Conservation (phyloP, 2,888 invertebrate species). For the Escarpia spicata region DNA sequence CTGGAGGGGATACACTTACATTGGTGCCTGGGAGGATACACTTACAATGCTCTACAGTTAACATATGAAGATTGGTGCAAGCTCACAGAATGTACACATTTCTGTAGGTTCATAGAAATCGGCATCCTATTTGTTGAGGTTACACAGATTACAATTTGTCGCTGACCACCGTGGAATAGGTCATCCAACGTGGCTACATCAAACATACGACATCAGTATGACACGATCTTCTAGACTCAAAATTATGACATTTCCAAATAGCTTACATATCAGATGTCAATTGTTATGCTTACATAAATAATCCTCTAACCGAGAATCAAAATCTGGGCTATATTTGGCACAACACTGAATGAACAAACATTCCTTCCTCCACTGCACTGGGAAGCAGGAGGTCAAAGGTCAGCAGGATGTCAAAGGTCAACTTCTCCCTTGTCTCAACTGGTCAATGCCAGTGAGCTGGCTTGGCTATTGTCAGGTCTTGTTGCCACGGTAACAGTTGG, state of each 20-base stretch:
- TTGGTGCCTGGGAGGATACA: no score
- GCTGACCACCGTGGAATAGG: neutral
- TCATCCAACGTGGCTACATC: neutral
- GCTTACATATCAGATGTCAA: neutral
- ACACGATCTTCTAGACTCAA: neutral
- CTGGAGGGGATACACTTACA: no score
- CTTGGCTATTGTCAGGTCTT: neutral
- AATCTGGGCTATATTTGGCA: neutral
- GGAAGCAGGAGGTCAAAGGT: neutral
- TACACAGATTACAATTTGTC: neutral
- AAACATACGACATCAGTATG: neutral
- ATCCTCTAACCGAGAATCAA: neutral
- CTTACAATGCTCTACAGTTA: no score
- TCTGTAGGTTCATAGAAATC: no score
- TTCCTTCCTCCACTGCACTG: neutral
- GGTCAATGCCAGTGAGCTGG: neutral
- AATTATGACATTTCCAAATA: neutral
- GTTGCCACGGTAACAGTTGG: constrained; percentile 21
- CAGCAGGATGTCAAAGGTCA: neutral
- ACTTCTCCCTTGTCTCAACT: neutral
- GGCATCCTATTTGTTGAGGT: no score
- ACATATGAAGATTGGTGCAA: no score
- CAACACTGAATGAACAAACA: neutral
- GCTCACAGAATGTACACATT: no score
- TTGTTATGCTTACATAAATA: neutral